Conservation (phyloP, 2,113 vertebrate species). For the human region DNA sequence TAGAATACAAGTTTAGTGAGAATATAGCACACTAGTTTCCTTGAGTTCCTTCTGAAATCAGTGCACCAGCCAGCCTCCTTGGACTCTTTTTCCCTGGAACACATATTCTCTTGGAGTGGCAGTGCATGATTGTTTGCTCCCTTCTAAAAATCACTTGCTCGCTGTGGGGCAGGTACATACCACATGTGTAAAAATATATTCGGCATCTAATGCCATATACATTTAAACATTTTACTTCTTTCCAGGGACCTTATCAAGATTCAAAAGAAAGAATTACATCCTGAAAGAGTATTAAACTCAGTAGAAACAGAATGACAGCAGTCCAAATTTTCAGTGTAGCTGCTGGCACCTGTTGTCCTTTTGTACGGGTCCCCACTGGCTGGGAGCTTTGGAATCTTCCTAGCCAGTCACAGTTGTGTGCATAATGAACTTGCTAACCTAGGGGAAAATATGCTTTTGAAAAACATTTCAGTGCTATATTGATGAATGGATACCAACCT, state of each 20-base stretch:
- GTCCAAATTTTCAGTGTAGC: neutral
- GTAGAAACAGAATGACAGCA: neutral
- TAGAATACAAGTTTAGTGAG: neutral
- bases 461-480: neutral
- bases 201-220: neutral
- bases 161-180: neutral
- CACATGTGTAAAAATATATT: neutral
- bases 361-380: neutral
- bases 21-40: neutral
- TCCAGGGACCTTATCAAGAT: neutral
- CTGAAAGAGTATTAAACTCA: neutral
- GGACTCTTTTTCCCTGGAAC: neutral
- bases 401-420: neutral
- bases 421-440: neutral
- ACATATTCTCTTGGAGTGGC: neutral
- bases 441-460: neutral
- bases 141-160: neutral
- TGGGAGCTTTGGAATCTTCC: neutral
- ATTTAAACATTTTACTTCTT: neutral
- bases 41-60: neutral
- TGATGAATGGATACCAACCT: neutral
- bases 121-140: neutral
- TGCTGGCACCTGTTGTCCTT: neutral
- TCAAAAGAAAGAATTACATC: neutral
- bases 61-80: fast-evolving